Conservation (phyloP, 2,888 invertebrate species). For the Mimumesa dahlbomi region DNA sequence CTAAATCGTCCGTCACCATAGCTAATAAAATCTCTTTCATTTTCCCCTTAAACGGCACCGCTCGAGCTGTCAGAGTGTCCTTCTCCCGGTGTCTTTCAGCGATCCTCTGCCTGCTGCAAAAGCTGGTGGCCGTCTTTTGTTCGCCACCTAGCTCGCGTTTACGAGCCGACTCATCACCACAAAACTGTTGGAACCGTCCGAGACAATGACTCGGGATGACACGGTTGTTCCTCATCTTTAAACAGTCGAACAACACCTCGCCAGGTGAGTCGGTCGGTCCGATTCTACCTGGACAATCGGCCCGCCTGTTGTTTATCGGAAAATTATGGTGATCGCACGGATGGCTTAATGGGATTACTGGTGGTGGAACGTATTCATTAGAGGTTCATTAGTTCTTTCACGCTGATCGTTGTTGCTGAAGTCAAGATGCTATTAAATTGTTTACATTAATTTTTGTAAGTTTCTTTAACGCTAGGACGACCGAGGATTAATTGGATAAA, state of each 20-base stretch:
- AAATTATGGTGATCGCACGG: too few relatives aligned
- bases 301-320: too few relatives aligned
- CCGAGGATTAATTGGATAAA: too few relatives aligned
- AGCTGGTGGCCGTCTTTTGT: slow-evolving; percentile 52
- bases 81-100: slow-evolving; percentile 6
- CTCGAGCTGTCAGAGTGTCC: neutral
- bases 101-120: slow-evolving; percentile 25
- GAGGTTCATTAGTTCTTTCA: too few relatives aligned
- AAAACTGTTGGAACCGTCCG: slow-evolving; percentile 28
- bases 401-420: too few relatives aligned
- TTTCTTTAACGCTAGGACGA: too few relatives aligned
- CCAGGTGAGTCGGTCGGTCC: slow-evolving; percentile 3
- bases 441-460: too few relatives aligned
- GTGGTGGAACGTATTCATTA: too few relatives aligned
- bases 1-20: slow-evolving; percentile 1
- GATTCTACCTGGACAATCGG: too few relatives aligned
- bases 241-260: neutral
- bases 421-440: too few relatives aligned
- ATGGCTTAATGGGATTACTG: too few relatives aligned
- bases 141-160: slow-evolving; percentile 19
- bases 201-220: slow-evolving; percentile 46
- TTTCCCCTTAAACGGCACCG: slow-evolving; percentile 34
- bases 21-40: slow-evolving; percentile 43
- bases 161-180: slow-evolving; percentile 41
- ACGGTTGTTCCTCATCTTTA: slow-evolving; percentile 35